These are phyloP conservation scores for Holothuria glaberrima DNA, from an alignment of 35 echinoderm and acorn worm genomes.

Conservation along the genomic window DNA sequence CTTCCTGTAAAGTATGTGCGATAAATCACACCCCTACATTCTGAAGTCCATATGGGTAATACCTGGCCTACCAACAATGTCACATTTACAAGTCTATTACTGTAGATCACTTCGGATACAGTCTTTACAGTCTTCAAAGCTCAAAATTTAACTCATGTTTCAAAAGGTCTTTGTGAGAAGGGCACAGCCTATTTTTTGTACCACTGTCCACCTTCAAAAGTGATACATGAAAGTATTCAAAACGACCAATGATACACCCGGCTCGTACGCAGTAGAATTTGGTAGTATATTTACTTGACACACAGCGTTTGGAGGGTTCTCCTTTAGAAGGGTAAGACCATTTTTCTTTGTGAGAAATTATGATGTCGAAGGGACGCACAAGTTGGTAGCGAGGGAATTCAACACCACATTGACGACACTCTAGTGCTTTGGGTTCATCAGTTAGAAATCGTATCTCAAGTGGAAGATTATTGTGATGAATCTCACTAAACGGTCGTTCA, in stretches of 20 bases:
- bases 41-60: neutral
- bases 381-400: conserved; percentile 2
- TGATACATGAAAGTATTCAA: neutral
- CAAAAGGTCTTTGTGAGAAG: neutral
- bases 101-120: no score
- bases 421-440: neutral
- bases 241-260: neutral
- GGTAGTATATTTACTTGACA: neutral
- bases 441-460: neutral
- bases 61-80: neutral
- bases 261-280: neutral
- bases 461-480: conserved; percentile 27
- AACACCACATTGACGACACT: neutral
- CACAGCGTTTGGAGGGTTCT: neutral
- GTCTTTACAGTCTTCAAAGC: neutral
- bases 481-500: neutral
- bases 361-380: conserved; percentile 1
- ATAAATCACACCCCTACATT: neutral
- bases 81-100: neutral
- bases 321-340: neutral
- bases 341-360: conserved; percentile 19
- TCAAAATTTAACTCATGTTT: neutral
- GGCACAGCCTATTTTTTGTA: neutral
- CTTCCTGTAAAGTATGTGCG: neutral
- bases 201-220: neutral